These are phyloP conservation scores for Megastigmus dorsalis DNA, from an alignment of 2,888 invertebrate species.

Conservation along the genomic window DNA sequence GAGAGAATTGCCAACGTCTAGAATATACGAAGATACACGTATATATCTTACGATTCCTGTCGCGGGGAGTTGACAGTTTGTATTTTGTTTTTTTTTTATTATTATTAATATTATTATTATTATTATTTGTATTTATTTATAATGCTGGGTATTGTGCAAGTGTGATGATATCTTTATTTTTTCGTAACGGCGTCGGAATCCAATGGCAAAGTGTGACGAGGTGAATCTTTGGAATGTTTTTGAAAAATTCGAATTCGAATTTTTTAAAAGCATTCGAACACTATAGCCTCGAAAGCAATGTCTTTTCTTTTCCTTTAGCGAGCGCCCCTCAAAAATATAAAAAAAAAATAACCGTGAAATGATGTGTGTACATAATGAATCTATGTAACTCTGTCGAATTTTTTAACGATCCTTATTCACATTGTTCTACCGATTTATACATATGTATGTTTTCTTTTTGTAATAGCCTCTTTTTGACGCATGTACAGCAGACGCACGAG, in stretches of 20 bases:
- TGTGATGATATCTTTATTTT: conserved; percentile 51
- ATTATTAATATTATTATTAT: conserved; percentile 45
- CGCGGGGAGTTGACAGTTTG: conserved; percentile 27
- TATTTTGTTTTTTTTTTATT: conserved; percentile 42
- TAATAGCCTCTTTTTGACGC: conserved; percentile 5
- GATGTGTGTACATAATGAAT: conserved; percentile 48
- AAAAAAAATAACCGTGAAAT: conserved; percentile 20
- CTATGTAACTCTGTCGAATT: conserved; percentile 32
- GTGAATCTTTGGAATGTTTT: neutral
- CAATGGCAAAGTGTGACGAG: neutral
- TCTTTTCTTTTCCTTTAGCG: neutral
- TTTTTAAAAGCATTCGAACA: neutral
- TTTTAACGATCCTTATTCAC: no score
- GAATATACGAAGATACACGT: conserved; percentile 41
- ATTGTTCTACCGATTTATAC: no score
- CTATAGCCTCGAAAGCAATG: neutral
- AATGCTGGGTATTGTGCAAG: conserved; percentile 55
- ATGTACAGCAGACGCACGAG: neutral
- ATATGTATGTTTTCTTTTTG: conserved; percentile 15
- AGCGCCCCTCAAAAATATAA: neutral
- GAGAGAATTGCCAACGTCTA: conserved; percentile 25
- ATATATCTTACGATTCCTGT: conserved; percentile 26
- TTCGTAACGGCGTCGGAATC: conserved; percentile 17
- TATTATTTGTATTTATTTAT: conserved; percentile 55
- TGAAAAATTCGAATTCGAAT: neutral